Evolutionary conservation across 2,888 invertebrate species (phyloP).

Genomic region (Crossocerus cetratus): DNA sequence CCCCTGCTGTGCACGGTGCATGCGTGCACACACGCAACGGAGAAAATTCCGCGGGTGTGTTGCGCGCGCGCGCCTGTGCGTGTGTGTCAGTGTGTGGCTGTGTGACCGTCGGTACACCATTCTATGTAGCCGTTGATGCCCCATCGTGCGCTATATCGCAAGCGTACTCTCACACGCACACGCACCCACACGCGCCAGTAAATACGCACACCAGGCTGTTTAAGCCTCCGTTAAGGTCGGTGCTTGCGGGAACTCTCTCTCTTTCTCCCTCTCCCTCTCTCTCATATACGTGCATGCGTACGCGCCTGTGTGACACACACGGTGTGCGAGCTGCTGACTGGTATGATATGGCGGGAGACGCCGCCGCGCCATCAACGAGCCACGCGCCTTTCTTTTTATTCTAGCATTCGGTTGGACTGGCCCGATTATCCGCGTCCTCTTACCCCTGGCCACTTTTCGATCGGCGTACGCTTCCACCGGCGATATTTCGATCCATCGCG

Average conservation of each 20-base stretch:
- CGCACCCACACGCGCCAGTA: neutral
- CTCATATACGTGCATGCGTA: constrained; percentile 20
- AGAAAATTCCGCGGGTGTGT: constrained; percentile 57
- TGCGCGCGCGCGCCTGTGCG: constrained; percentile 52
- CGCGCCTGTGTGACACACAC: constrained; percentile 40
- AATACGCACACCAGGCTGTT: neutral
- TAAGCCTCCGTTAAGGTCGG: constrained; percentile 19
- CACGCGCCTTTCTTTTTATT: constrained; percentile 61
- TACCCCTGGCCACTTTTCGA: constrained; percentile 3
- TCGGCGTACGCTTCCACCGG: no score
- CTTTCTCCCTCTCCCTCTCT: neutral
- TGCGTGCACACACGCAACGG: constrained; percentile 56
- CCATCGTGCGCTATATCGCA: constrained; percentile 14
- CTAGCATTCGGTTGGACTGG: constrained; percentile 35
- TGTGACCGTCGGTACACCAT: constrained; percentile 15
- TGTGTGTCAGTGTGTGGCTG: constrained; percentile 26
- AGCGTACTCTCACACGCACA: constrained; percentile 26
- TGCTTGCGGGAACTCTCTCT: constrained; percentile 2
- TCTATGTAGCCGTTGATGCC: constrained; percentile 27
- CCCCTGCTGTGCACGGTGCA: constrained; percentile 51
- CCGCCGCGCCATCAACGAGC: constrained; percentile 59
- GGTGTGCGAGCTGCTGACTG: constrained; percentile 42
- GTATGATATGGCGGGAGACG: constrained; percentile 69
- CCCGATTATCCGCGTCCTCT: constrained; percentile 43
- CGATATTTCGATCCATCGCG: no score